A percentile compares a stretch with the other conserved stretches of the same genome.
phyloP scores from a whole-genome alignment of 2,797 vertebrate species.

The Adelosebastes latens region DNA sequence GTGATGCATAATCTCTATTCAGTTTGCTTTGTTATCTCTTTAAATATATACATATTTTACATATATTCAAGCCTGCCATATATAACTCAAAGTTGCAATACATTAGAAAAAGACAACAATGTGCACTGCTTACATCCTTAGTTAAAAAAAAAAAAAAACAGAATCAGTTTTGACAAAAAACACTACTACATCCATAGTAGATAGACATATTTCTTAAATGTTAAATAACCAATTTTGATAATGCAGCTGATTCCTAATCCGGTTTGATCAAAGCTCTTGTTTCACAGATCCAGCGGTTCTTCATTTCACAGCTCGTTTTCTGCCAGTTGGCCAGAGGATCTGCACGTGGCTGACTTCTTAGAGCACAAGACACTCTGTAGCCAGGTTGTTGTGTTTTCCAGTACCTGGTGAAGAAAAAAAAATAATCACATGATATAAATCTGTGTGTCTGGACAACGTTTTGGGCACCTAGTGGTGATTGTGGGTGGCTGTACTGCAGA shows the following conservation, averaged over 20 bases:
- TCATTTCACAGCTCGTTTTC: neutral
- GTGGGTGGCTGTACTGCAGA: too few species aligned
- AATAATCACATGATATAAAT: neutral
- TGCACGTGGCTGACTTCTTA: neutral
- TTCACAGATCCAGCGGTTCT: slow-evolving; percentile 68
- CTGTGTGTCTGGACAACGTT: neutral
- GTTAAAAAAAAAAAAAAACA: neutral
- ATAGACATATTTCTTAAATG: neutral
- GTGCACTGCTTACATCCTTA: neutral
- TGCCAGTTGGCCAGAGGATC: slow-evolving; percentile 48
- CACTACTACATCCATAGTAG: neutral
- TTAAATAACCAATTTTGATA: neutral
- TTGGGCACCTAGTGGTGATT: neutral
- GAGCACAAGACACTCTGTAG: accelerated
- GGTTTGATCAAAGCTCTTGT: slow-evolving; percentile 40
- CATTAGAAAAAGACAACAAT: neutral
- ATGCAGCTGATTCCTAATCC: neutral
- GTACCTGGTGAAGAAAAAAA: slow-evolving; percentile 12
- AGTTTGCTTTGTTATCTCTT: neutral
- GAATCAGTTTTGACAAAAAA: neutral
- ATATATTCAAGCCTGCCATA: neutral
- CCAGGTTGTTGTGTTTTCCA: neutral
- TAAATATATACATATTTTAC: neutral
- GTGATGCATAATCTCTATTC: neutral
- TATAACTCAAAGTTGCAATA: neutral